phyloP scores from a whole-genome alignment of 1,140 invertebrate species.

The Chrysoperla carnea region DNA sequence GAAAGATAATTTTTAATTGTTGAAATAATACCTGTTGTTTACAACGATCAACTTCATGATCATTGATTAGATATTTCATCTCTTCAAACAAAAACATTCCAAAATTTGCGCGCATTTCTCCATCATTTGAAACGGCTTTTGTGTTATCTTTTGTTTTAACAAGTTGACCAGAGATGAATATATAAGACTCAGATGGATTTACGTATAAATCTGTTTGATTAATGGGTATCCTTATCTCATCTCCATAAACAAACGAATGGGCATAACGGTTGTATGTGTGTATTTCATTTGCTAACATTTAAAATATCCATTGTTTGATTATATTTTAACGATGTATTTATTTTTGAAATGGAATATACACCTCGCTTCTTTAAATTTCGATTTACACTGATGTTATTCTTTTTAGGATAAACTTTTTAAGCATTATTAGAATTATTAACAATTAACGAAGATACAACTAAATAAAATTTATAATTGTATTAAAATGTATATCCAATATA shows the following conservation, averaged over 20 bases:
- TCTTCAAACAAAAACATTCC: slow-evolving; percentile 4
- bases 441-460: no score
- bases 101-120: slow-evolving; percentile 5
- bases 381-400: no score
- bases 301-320: no score
- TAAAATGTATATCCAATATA: no score
- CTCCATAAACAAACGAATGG: slow-evolving; percentile 5
- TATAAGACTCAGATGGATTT: slow-evolving; percentile 8
- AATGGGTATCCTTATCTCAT: slow-evolving; percentile 12
- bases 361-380: no score
- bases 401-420: no score
- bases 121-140: neutral
- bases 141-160: slow-evolving; percentile 4
- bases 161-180: slow-evolving; percentile 14
- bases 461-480: no score
- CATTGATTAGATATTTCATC: slow-evolving; percentile 5
- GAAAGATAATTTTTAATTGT: slow-evolving; percentile 5
- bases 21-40: slow-evolving; percentile 5
- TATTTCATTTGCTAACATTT: no score
- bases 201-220: slow-evolving; percentile 10
- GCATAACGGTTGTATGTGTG: no score
- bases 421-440: no score
- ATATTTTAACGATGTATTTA: no score
- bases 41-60: slow-evolving; percentile 1
- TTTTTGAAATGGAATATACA: no score